Base-by-base conservation (phyloP, 1,140 invertebrate genomes). In the Calephelis virginiensis region DNA sequence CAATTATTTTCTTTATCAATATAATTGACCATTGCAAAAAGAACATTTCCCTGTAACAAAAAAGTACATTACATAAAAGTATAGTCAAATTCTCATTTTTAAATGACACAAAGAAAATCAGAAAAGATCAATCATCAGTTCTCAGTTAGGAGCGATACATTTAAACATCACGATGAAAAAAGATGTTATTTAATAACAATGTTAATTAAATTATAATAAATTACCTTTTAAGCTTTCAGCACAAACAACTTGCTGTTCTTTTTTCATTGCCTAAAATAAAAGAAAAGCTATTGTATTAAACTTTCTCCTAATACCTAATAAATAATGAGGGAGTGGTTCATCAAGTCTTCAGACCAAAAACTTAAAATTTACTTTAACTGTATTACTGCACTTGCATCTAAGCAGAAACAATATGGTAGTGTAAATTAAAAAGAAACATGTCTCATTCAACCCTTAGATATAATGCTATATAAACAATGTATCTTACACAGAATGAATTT, bases 401-500 rank as follows among this genome's bases (percentile, higher is more conserved):
- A 28, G 28, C 28, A 28, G 28, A 28, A 28, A 28, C 11, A 48
- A 48, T 12, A 6, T 0, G 7, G 11, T 2, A 12, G n/a, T 48
- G 11, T n/a, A 48, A 8, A 6, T 49, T 49, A 49, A 49, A 64
- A 13, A 47, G 14, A 61, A 56, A 37, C 12, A 14, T 89, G 85
- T 87, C 28, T 74, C 84, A 86, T 73, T 82, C 76, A 83, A 77
- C 87, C 87, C 87, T 90, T 90, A 67, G 81, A 86, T 70, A 70
- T 80, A 72, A 63, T 73, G 75, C 73, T 78, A 91, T 76, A 64
- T 12, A 0, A 84, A 71, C 69, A 63, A 69, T 48, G 80, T 59
- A 80, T 89, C 85, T 80, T 91, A 91, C 88, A 89, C 88, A 73
- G 83, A 89, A 74, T 83, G 85, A 8, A 56, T 83, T 64, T 64